Evolutionary conservation across 2,888 invertebrate genomes (phyloP), one percentile per base, ranked within the genome.

Genomic region (Amphimallon solstitiale): DNA sequence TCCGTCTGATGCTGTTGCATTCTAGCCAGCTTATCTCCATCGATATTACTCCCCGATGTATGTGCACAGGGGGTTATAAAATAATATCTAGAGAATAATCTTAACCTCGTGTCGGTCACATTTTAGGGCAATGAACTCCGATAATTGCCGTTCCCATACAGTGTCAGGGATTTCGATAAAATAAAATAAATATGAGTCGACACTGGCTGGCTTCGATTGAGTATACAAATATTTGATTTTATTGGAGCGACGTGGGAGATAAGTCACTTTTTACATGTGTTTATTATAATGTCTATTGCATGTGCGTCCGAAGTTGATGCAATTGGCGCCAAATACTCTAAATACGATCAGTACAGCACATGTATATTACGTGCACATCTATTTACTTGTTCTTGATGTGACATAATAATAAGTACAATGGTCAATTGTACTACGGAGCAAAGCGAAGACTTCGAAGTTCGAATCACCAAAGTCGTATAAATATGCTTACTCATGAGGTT

Each of bases 101-200:
- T 56, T 56, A 56, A 56, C 56, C 40, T 56, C 40, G 19, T 56
- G 23, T 14, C 56, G 56, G 56, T 23, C 56, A 40, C 40, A 56
- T 56, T 56, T 56, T 40, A 40, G 56, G 56, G 14, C 56, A 40
- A 40, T 56, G 56, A 56, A 56, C 56, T 40, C 12, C 23, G 35
- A 51, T 40, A 40, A 40, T 40, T 40, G 43, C 40, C 52, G 12
- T 14, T 21, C 40, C 14, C 43, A 14, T 40, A 29, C 38, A 40
- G 10, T 56, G 6, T 21, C 10, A 40, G 43, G 40, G 56, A 43
- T 40, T 56, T 43, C 19, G 56, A 56, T 56, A 56, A 54, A 56
- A 56, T 56, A 40, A 56, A 56, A 56, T 56, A 56, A 56, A 56
- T 56, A 56, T 40, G 23, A 5, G 12, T 54, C 15, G 15, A 21